These are phyloP conservation scores for Pristionchus entomophagus DNA, from an alignment of 2,888 invertebrate genomes.

Conservation along the genomic window DNA sequence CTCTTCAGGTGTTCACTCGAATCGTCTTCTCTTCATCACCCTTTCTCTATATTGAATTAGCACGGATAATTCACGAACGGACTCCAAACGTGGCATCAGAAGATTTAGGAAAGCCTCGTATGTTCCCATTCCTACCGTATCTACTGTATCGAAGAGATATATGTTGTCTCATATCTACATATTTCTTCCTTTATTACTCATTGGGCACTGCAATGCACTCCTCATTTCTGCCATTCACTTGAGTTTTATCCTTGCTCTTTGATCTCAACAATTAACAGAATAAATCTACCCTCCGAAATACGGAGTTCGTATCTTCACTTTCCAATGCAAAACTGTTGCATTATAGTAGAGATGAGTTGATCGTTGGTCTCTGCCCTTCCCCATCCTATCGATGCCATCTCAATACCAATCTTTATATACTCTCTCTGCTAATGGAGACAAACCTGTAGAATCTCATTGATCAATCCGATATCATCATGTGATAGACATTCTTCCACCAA, in stretches of 20 bases:
- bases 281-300: too few species aligned
- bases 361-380: slow-evolving; percentile 23
- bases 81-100: background rate
- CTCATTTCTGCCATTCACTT: slow-evolving; percentile 42
- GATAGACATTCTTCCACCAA: background rate
- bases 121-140: slow-evolving; percentile 17
- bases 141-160: background rate
- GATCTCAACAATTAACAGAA: background rate
- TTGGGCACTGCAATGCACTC: slow-evolving; percentile 36
- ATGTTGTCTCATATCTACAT: background rate
- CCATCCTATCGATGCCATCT: slow-evolving; percentile 39
- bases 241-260: background rate
- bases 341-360: background rate
- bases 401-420: background rate
- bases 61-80: background rate
- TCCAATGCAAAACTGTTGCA: slow-evolving; percentile 44
- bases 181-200: slow-evolving; percentile 6
- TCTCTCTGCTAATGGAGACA: too few species aligned
- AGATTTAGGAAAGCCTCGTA: background rate
- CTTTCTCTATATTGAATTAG: slow-evolving; percentile 44
- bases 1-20: slow-evolving; percentile 39
- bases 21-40: slow-evolving; percentile 43
- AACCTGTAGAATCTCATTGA: slow-evolving; percentile 4
- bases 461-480: slow-evolving; percentile 4
- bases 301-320: too few species aligned